These are phyloP conservation scores for Artemia sp. DNA, from an alignment of 2,888 invertebrate species.

Conservation along the genomic window DNA sequence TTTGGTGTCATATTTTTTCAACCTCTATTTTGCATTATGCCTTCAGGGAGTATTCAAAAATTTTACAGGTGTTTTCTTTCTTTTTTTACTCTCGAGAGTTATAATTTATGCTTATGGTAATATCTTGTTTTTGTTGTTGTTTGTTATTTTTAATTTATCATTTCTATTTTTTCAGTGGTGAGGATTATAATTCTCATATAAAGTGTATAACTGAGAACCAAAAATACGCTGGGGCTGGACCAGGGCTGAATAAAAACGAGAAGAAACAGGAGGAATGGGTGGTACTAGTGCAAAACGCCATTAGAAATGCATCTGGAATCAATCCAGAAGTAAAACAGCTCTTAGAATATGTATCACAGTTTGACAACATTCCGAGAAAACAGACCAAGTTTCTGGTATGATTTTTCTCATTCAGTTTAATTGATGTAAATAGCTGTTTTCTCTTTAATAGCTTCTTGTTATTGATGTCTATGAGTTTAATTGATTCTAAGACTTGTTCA, in stretches of 20 bases:
- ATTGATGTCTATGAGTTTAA: too few relatives aligned
- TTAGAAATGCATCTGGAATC: conserved; percentile 41
- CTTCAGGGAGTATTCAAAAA: neutral
- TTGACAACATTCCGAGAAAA: conserved; percentile 69
- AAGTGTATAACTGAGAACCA: conserved; percentile 72
- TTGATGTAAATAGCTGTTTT: too few relatives aligned
- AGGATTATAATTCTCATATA: conserved; percentile 56
- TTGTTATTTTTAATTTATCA: conserved; percentile 20
- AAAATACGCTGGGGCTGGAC: conserved; percentile 66
- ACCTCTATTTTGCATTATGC: neutral
- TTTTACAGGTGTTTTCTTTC: neutral
- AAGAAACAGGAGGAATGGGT: conserved; percentile 71
- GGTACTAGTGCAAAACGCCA: conserved; percentile 47
- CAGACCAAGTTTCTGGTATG: conserved; percentile 50
- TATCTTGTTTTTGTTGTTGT: conserved; percentile 18
- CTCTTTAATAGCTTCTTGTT: too few relatives aligned
- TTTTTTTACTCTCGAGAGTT: neutral
- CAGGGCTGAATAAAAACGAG: conserved; percentile 59
- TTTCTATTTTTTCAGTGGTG: conserved; percentile 28
- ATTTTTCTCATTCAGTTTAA: neutral
- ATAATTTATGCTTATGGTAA: conserved; percentile 20
- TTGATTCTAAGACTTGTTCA: too few relatives aligned
- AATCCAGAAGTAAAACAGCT: conserved; percentile 42
- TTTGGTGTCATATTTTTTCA: conserved; percentile 7
- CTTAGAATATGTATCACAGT: conserved; percentile 48